Evolutionary conservation across 2,797 vertebrate genomes (phyloP).

Genomic region (Semotilus atromaculatus): DNA sequence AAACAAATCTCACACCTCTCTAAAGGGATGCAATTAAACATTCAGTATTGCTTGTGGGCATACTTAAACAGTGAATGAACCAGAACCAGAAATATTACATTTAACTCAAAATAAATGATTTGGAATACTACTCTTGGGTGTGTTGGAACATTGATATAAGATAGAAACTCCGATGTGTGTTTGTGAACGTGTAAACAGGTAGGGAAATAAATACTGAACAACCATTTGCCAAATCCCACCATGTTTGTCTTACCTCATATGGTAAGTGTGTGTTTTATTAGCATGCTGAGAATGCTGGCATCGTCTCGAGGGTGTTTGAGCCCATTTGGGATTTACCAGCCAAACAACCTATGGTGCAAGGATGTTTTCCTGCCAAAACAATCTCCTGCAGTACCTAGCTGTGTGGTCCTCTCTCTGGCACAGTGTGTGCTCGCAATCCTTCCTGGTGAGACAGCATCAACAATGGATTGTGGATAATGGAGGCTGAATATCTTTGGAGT

Average conservation of each 20-base stretch:
- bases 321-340: constrained; percentile 61
- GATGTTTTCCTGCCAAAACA: constrained; percentile 59
- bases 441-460: constrained; percentile 33
- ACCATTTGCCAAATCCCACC: constrained; percentile 63
- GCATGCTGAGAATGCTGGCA: constrained; percentile 57
- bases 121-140: constrained; percentile 34
- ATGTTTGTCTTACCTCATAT: constrained; percentile 68
- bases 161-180: constrained; percentile 35
- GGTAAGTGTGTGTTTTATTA: constrained; percentile 67
- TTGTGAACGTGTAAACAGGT: constrained; percentile 64
- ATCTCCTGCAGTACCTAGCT: constrained; percentile 59
- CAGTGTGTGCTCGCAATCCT: constrained; percentile 31
- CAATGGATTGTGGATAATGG: constrained; percentile 47
- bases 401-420: constrained; percentile 62
- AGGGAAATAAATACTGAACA: constrained; percentile 55
- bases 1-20: constrained; percentile 60
- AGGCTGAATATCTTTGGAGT: constrained; percentile 33
- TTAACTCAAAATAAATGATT: constrained; percentile 49
- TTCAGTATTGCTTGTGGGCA: constrained; percentile 60
- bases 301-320: constrained; percentile 38
- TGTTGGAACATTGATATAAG: constrained; percentile 4
- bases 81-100: constrained; percentile 29
- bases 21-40: constrained; percentile 41
- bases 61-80: constrained; percentile 53
- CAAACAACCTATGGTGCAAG: constrained; percentile 51